Conservation (phyloP, 2,888 invertebrate genomes). For the Cerceris ruficornis region DNA sequence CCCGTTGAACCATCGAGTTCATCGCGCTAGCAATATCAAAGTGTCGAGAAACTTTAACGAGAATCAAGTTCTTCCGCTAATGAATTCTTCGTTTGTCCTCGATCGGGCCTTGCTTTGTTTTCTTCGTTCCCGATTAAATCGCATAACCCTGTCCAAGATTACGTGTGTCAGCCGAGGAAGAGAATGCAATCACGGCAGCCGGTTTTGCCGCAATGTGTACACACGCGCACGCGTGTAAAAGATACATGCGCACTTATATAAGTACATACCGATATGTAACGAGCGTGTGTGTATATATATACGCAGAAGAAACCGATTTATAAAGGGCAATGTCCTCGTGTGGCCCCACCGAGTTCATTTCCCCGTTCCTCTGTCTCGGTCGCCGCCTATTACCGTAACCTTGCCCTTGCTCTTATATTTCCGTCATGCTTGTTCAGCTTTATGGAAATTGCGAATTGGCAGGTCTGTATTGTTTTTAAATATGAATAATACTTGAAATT, state of each 20-base stretch:
- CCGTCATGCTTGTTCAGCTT: constrained; percentile 29
- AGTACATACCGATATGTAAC: constrained; percentile 11
- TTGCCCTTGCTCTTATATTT: constrained; percentile 70
- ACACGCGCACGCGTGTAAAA: not conserved
- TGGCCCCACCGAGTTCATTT: constrained; percentile 71
- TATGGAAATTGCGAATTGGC: constrained; percentile 12
- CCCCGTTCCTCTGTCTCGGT: constrained; percentile 55
- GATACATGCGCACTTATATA: constrained; percentile 2
- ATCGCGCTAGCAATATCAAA: not conserved
- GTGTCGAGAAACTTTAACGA: not conserved
- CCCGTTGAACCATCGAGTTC: too few relatives aligned
- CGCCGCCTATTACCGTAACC: constrained; percentile 65
- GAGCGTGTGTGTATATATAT: not conserved
- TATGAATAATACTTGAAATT: too few relatives aligned
- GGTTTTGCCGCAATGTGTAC: constrained; percentile 11
- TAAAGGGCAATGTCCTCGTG: constrained; percentile 71
- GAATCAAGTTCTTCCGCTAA: not conserved
- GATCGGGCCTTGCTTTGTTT: not conserved
- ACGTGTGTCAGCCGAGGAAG: not conserved
- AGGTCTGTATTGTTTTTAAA: constrained; percentile 33
- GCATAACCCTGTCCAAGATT: not conserved
- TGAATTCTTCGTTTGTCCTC: not conserved
- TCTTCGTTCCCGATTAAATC: constrained; percentile 1
- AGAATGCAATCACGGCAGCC: not conserved
- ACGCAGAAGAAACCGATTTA: constrained; percentile 52